Evolutionary conservation across 2,888 invertebrate species (phyloP).

Genomic region (Ormyrus nitidulus): DNA sequence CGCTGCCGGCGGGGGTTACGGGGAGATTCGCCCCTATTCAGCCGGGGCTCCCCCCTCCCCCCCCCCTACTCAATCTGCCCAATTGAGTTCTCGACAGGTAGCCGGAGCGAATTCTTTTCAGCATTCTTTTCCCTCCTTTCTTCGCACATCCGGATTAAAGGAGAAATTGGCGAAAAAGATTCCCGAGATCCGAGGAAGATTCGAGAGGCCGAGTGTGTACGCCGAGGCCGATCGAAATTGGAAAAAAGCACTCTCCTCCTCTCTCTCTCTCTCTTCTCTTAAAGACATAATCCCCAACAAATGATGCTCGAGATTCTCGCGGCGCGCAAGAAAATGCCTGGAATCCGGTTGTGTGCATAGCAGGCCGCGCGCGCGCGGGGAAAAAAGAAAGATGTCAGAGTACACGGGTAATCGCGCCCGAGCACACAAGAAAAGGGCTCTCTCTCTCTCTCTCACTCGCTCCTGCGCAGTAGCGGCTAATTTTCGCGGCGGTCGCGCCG

Average conservation of each 20-base stretch:
- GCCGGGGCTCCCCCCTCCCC: not conserved
- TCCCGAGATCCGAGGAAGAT: no score
- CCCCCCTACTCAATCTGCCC: not conserved
- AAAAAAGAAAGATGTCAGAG: slow-evolving; percentile 37
- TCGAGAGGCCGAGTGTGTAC: no score
- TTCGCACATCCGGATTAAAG: no score
- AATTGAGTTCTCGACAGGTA: no score
- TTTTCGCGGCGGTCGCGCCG: slow-evolving; percentile 37
- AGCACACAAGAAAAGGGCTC: slow-evolving; percentile 51
- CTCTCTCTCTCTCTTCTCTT: not conserved
- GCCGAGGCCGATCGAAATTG: no score
- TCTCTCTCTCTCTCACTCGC: not conserved
- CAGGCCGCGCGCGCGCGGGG: not conserved
- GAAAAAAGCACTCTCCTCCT: no score
- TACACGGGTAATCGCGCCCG: slow-evolving; percentile 33
- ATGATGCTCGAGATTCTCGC: slow-evolving; percentile 11
- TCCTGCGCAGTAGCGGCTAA: slow-evolving; percentile 40
- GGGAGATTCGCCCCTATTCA: not conserved
- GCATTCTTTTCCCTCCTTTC: no score
- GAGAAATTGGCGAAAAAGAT: no score
- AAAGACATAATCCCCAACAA: slow-evolving; percentile 33
- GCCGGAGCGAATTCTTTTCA: no score
- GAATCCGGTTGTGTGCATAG: slow-evolving; percentile 32
- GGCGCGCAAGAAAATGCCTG: slow-evolving; percentile 28
- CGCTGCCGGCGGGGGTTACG: no score